A percentile compares a stretch with the other conserved stretches of the same genome.
These are phyloP conservation scores for Nannospalax galili DNA, from an alignment of 2,113 vertebrate species.

Conservation along the genomic window DNA sequence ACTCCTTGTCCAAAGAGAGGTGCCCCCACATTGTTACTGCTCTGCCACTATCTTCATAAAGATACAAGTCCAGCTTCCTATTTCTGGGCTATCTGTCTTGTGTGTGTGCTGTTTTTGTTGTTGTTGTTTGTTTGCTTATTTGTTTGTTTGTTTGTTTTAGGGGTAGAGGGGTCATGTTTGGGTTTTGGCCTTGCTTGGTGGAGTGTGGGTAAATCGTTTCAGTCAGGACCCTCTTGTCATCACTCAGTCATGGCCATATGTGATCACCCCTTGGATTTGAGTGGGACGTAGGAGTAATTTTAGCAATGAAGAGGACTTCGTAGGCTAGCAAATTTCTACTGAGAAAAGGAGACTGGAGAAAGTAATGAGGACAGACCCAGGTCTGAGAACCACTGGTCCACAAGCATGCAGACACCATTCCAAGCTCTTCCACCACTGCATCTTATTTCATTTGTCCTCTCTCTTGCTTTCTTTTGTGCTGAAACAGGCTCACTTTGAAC, in stretches of 20 bases:
- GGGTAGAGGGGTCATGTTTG: too few species aligned
- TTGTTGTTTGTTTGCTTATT: rapidly evolving
- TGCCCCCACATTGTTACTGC: not conserved
- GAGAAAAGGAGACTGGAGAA: not conserved
- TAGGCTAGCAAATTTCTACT: not conserved
- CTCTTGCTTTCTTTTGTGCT: not conserved
- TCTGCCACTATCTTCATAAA: not conserved
- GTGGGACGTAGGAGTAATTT: rapidly evolving
- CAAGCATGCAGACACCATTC: rapidly evolving
- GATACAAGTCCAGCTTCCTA: not conserved
- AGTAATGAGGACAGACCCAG: too few species aligned
- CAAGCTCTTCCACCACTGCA: rapidly evolving
- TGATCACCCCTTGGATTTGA: rapidly evolving
- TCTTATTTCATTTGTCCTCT: not conserved
- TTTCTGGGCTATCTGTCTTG: not conserved
- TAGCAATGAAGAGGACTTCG: not conserved
- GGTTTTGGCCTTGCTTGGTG: not conserved
- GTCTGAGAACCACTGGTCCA: rapidly evolving
- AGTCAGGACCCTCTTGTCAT: not conserved
- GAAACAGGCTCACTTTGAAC: not conserved
- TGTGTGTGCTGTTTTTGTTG: not conserved
- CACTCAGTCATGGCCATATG: not conserved
- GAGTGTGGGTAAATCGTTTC: not conserved
- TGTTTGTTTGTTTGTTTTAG: not conserved
- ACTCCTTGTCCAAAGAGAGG: not conserved